These are phyloP conservation scores for Zapornia atra DNA, from an alignment of 2,113 vertebrate genomes.

Conservation along the genomic window DNA sequence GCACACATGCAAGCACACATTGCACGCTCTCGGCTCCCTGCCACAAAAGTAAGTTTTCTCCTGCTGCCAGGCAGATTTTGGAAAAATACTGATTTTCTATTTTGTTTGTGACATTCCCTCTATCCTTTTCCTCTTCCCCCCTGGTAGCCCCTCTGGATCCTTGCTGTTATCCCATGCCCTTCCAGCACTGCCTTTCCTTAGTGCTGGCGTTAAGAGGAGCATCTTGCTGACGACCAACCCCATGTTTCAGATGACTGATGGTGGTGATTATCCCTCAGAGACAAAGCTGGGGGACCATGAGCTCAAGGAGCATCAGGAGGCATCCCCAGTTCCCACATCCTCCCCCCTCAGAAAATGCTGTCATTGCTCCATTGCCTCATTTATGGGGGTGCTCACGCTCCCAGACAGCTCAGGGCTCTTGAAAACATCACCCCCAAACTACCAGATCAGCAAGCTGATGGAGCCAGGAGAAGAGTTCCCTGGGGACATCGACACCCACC, in stretches of 20 bases:
- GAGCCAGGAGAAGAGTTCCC: background rate
- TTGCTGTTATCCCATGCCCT: background rate
- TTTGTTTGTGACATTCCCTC: background rate
- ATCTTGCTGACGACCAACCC: background rate
- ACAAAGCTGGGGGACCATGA: background rate
- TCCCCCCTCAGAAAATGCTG: background rate
- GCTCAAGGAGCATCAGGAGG: background rate
- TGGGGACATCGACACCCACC: fast-evolving
- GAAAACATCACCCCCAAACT: background rate
- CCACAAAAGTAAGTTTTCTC: background rate
- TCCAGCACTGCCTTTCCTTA: background rate
- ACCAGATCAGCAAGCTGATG: background rate
- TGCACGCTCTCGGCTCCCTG: background rate
- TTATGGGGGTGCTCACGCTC: background rate
- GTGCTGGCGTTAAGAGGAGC: fast-evolving
- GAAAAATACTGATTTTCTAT: background rate
- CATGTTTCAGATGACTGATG: background rate
- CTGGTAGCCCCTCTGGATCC: background rate
- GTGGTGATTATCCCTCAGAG: no score
- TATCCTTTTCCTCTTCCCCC: background rate
- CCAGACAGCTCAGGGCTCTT: background rate
- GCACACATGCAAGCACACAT: background rate
- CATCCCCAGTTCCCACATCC: background rate
- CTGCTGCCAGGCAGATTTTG: background rate
- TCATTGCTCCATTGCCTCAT: background rate